phyloP scores from a whole-genome alignment of 2,888 invertebrate species.

The Aphodius sticticus region DNA sequence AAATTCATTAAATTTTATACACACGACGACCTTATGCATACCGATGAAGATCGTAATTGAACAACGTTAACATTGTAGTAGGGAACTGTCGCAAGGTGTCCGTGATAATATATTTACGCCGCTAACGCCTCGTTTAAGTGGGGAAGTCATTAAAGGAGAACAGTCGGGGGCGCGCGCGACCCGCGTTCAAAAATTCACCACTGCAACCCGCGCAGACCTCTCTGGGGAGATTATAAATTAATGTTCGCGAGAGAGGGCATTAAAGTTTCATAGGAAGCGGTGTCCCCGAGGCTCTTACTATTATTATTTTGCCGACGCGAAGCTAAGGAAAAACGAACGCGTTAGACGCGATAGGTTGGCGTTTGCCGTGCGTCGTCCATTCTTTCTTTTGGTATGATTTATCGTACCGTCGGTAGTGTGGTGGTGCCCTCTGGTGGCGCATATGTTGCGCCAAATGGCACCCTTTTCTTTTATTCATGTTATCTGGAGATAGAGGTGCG shows the following conservation, averaged over 20 bases:
- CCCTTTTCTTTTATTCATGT: not conserved
- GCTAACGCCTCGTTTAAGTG: not conserved
- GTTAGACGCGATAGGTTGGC: not conserved
- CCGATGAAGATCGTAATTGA: not conserved
- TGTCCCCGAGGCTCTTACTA: slow-evolving; percentile 4
- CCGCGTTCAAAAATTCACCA: not conserved
- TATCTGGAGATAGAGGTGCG: not conserved
- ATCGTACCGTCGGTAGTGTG: not conserved
- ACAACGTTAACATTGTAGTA: not conserved
- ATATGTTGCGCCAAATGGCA: not conserved
- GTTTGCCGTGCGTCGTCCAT: not conserved
- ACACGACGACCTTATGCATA: not conserved
- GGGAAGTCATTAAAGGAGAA: not conserved
- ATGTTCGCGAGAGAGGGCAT: not conserved
- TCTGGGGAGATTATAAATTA: not conserved
- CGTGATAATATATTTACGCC: not conserved
- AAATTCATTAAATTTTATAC: not conserved
- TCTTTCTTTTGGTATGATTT: not conserved
- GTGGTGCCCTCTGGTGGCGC: not conserved
- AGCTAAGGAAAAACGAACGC: too few species aligned
- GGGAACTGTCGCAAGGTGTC: not conserved
- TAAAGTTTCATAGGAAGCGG: not conserved
- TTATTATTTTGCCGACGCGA: not conserved
- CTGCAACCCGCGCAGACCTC: not conserved
- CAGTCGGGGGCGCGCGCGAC: not conserved